A percentile compares a stretch with the other conserved stretches of the same genome.
phyloP scores from a whole-genome alignment of 2,797 vertebrate species.

The Rhincodon typus region DNA sequence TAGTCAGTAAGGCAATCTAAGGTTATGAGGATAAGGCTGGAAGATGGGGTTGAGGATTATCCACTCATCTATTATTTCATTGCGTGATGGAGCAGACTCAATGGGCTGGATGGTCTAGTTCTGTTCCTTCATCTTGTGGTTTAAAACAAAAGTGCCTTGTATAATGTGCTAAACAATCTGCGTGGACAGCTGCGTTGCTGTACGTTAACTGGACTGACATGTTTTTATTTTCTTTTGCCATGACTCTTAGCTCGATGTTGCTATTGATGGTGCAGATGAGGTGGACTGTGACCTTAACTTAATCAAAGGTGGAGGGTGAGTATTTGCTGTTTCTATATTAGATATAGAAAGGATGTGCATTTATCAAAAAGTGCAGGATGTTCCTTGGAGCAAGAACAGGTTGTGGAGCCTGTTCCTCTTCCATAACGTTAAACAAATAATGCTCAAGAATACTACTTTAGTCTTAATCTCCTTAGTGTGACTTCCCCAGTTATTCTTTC shows the following conservation, averaged over 20 bases:
- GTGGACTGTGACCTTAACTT: constrained; percentile 82
- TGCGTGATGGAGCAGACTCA: too few species aligned
- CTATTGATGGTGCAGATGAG: constrained; percentile 93
- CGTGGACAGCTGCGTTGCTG: not conserved
- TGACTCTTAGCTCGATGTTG: constrained; percentile 78
- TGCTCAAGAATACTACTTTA: not conserved
- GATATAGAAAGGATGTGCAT: not conserved
- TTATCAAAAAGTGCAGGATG: not conserved
- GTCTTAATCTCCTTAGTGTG: not conserved
- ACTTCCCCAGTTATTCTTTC: not conserved
- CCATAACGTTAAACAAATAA: not conserved
- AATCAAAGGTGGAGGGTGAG: constrained; percentile 98
- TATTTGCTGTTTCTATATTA: constrained; percentile 4
- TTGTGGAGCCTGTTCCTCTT: not conserved
- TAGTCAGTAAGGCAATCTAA: too few species aligned
- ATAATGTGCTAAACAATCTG: not conserved
- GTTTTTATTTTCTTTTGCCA: not conserved
- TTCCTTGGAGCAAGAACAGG: not conserved
- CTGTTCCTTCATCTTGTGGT: too few species aligned
- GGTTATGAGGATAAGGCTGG: too few species aligned
- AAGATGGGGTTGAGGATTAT: too few species aligned
- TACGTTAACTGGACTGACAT: not conserved
- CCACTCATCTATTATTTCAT: too few species aligned
- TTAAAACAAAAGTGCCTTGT: too few species aligned
- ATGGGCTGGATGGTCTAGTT: too few species aligned